Base-by-base conservation (phyloP, 2,797 vertebrate species). In the Euthynnus affinis region DNA sequence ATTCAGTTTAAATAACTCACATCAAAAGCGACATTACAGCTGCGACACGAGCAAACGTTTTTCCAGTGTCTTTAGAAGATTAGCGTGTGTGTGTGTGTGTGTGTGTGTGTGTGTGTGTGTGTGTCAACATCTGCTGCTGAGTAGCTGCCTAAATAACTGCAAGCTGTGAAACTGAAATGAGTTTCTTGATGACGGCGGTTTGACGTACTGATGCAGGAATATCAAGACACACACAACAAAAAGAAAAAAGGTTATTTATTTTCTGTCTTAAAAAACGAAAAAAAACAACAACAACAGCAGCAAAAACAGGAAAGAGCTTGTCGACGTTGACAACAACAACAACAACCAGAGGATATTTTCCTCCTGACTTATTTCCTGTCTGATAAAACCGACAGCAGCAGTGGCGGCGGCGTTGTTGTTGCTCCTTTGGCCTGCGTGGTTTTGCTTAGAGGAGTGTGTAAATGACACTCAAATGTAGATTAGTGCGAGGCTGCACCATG, bases 111-210 rank as follows among this genome's bases (percentile, higher is more conserved):
- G 42, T 49, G 25, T 56, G 48, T 51, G 51, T 48, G 56, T 66
- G 57, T 48, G 68, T 62, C 2, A 44, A 53, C 67, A 76, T 42
- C 81, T 86, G 67, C 70, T 61, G 77, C 52, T 42, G 70, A 68
- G 75, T 20, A 12, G 63, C 81, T 62, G 78, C 62, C 44, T 81
- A 32, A 81, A 61, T 74, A 55, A 65, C 40, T 71, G 44, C 80
- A 59, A 67, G 61, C 76, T 80, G 81, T 78, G 48, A 56, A 34
- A 59, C 74, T 76, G 74, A 82, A 69, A 82, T 76, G 42, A 84
- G 53, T 78, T 80, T 70, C 68, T 58, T 52, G 68, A 74, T 63
- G 75, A 32, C 18, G 51, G 32, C 42, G 29, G 7, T 70, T 51
- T 61, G 78, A 73, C 57, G 58, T 23, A 1, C 48, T 8, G 29